Percentiles rank a stretch among this genome's conserved stretches.
phyloP scores from a whole-genome alignment of 1,140 invertebrate species.

The Pteromalus puparum region DNA sequence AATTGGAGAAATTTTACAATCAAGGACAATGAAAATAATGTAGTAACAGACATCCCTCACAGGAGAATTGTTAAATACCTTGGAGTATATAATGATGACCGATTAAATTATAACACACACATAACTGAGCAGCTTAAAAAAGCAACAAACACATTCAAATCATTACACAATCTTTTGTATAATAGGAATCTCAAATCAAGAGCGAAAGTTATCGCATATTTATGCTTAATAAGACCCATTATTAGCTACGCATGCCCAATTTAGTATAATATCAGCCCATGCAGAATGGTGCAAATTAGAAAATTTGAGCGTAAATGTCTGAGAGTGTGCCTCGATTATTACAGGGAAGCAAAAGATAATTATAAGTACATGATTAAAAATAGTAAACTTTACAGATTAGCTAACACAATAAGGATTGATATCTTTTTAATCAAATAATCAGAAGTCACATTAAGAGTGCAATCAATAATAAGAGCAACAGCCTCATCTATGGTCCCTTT shows the following conservation, averaged over 20 bases:
- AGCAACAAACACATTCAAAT: constrained; percentile 26
- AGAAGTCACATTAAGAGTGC: not conserved
- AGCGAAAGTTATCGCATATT: constrained; percentile 55
- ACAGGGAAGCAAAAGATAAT: not conserved
- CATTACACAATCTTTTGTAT: constrained; percentile 33
- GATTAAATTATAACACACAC: constrained; percentile 11
- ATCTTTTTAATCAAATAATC: not conserved
- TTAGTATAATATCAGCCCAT: not conserved
- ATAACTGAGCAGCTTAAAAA: constrained; percentile 33
- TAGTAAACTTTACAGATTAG: not conserved
- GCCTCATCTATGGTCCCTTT: not conserved
- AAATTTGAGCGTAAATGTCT: not conserved
- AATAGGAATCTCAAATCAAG: constrained; percentile 12
- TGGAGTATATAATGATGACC: constrained; percentile 24
- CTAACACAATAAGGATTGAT: not conserved
- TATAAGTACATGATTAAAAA: not conserved
- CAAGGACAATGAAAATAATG: not conserved
- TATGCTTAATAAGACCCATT: constrained; percentile 8
- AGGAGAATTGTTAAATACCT: constrained; percentile 42
- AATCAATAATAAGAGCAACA: not conserved
- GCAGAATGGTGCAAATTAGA: not conserved
- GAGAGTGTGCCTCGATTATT: not conserved
- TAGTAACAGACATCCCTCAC: not conserved
- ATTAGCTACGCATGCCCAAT: constrained; percentile 41
- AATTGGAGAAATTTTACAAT: constrained; percentile 38